Percentiles rank a stretch among this genome's conserved stretches.
phyloP scores from a whole-genome alignment of 2,888 invertebrate species.

The Cordilura impudica region DNA sequence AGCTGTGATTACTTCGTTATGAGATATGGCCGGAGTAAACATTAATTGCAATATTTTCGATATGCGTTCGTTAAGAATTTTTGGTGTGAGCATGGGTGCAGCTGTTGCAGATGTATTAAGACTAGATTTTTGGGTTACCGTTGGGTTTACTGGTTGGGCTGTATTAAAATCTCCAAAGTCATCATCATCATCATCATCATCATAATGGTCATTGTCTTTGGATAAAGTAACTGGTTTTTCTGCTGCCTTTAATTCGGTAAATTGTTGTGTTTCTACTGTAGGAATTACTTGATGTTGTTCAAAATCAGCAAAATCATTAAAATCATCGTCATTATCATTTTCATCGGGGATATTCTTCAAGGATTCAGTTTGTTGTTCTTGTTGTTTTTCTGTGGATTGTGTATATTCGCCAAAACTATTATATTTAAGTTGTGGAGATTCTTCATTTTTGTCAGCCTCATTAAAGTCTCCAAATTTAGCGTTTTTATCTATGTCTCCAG shows the following conservation, averaged over 20 bases:
- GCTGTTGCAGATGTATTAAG: slow-evolving; percentile 22
- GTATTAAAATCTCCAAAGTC: slow-evolving; percentile 75
- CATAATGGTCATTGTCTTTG: not conserved
- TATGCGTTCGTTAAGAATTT: slow-evolving; percentile 60
- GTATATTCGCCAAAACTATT: too few species aligned
- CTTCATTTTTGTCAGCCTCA: not conserved
- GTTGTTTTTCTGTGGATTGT: not conserved
- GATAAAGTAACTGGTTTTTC: not conserved
- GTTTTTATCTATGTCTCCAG: too few species aligned
- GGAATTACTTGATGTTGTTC: slow-evolving; percentile 11
- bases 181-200: slow-evolving; percentile 69
- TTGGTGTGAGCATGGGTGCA: not conserved
- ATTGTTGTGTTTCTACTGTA: not conserved
- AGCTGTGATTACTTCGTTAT: not conserved
- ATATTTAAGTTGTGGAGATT: not conserved
- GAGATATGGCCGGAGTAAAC: slow-evolving; percentile 69
- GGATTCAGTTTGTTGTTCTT: not conserved
- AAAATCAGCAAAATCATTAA: slow-evolving; percentile 70
- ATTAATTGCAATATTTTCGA: slow-evolving; percentile 71
- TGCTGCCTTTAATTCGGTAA: not conserved
- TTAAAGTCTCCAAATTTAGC: not conserved
- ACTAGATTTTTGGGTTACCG: slow-evolving; percentile 35
- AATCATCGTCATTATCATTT: slow-evolving; percentile 72
- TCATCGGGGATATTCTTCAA: not conserved
- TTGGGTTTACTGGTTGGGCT: slow-evolving; percentile 48